Evolutionary conservation across 2,888 invertebrate species (phyloP).

Genomic region (Antitype chi): DNA sequence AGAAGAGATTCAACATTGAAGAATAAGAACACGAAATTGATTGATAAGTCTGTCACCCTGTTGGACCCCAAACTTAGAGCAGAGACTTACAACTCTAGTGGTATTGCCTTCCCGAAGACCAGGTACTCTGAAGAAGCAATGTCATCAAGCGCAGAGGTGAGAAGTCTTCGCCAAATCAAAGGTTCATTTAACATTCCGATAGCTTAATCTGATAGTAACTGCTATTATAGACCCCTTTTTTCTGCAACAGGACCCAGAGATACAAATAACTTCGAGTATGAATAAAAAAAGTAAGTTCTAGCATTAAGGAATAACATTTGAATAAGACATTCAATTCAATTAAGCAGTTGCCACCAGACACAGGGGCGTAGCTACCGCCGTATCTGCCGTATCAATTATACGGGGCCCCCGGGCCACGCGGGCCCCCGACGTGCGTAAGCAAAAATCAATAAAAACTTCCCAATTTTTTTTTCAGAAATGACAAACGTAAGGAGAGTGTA

Average conservation of each 20-base stretch:
- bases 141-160: conserved; percentile 32
- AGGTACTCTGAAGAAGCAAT: neutral
- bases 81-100: neutral
- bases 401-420: no score
- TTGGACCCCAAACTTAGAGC: neutral
- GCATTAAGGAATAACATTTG: neutral
- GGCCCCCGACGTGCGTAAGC: no score
- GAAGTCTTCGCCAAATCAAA: neutral
- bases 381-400: no score
- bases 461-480: no score
- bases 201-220: neutral
- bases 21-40: neutral
- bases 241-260: conserved; percentile 27
- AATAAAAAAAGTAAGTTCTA: conserved; percentile 50
- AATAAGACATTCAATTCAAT: neutral
- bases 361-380: no score
- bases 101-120: conserved; percentile 7
- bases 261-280: conserved; percentile 27
- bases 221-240: neutral
- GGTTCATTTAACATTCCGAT: neutral
- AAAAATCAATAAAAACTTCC: no score
- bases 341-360: no score
- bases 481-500: no score
- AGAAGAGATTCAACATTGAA: conserved; percentile 26
- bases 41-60: conserved; percentile 29